These are phyloP conservation scores for Astur gentilis DNA, from an alignment of 2,113 vertebrate genomes.

Conservation along the genomic window DNA sequence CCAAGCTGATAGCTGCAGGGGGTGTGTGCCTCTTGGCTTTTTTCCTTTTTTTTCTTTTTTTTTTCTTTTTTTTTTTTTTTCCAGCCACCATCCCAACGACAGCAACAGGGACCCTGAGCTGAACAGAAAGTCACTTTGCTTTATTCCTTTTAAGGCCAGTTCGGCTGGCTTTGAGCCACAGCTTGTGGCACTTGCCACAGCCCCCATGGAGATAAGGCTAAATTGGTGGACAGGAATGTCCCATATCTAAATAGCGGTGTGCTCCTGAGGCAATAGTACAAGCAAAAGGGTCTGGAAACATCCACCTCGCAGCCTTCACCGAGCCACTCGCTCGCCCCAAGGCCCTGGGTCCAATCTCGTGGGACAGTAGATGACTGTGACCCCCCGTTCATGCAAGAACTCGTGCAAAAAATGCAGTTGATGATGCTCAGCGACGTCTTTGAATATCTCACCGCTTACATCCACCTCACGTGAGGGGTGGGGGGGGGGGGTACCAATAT, in stretches of 20 bases:
- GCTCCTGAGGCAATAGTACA: background rate
- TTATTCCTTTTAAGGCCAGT: background rate
- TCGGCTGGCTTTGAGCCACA: background rate
- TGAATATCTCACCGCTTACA: background rate
- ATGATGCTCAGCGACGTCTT: background rate
- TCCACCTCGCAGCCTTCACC: background rate
- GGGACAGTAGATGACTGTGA: background rate
- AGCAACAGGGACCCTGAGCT: background rate
- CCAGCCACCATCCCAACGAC: rapidly evolving
- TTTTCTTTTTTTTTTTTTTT: background rate
- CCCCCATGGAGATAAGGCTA: background rate
- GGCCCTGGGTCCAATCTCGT: background rate
- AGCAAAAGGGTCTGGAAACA: background rate
- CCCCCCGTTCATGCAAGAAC: background rate
- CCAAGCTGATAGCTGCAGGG: background rate
- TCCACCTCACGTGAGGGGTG: rapidly evolving
- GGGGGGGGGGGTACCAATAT: no score
- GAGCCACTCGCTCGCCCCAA: background rate
- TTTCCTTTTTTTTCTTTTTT: no score
- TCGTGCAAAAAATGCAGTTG: background rate
- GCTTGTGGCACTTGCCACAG: background rate
- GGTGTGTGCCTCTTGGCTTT: background rate
- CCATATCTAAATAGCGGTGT: rapidly evolving
- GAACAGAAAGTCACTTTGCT: background rate
- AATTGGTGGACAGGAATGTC: background rate